phyloP scores from a whole-genome alignment of 2,113 vertebrate genomes.

The Prochilodus magdalenae region DNA sequence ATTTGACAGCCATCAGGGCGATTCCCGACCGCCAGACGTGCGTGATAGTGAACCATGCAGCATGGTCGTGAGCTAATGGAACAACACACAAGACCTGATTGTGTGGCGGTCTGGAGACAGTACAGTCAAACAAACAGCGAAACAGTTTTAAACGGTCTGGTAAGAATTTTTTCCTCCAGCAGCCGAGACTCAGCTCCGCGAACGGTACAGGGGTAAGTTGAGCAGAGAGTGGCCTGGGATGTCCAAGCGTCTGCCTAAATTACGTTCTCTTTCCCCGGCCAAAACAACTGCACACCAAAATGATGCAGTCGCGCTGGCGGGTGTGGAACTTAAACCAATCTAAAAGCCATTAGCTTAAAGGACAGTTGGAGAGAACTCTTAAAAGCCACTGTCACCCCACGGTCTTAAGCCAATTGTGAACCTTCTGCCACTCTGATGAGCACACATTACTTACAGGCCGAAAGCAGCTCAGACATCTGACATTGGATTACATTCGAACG shows the following conservation, averaged over 20 bases:
- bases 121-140: background rate
- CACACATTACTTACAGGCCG: conserved; percentile 42
- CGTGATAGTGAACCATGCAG: background rate
- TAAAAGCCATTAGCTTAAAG: conserved; percentile 49
- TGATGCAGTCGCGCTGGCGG: conserved; percentile 32
- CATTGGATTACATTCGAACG: conserved; percentile 51
- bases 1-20: background rate
- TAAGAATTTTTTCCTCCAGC: background rate
- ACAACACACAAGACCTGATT: background rate
- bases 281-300: conserved; percentile 30
- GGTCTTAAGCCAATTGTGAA: conserved; percentile 51
- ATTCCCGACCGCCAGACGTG: background rate
- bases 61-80: too few species aligned
- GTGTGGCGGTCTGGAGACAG: background rate
- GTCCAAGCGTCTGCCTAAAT: background rate
- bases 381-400: conserved; percentile 51
- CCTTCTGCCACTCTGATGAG: conserved; percentile 53
- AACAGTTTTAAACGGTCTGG: background rate
- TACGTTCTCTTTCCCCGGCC: conserved; percentile 19
- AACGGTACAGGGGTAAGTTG: conserved; percentile 1
- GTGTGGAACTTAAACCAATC: conserved; percentile 49
- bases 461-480: conserved; percentile 49
- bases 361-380: conserved; percentile 51
- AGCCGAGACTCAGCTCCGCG: background rate
- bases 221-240: conserved; percentile 11